phyloP scores from a whole-genome alignment of 2,797 vertebrate species.

The Lepilemur septentrionalis region DNA sequence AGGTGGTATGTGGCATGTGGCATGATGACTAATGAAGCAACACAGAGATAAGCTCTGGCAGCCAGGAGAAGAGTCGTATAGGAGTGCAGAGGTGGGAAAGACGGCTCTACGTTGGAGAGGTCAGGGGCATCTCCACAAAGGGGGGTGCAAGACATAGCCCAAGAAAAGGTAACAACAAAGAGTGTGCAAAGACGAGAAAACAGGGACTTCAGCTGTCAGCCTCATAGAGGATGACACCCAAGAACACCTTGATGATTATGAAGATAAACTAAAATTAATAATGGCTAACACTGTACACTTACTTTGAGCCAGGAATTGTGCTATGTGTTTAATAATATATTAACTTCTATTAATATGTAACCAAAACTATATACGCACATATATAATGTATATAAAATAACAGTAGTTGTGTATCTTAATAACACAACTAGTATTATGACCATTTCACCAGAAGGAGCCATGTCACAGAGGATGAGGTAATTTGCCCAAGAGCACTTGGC shows the following conservation, averaged over 20 bases:
- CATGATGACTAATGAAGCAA: background rate
- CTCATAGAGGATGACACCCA: background rate
- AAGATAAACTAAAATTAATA: background rate
- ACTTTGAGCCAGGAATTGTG: background rate
- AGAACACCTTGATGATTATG: background rate
- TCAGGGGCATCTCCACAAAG: background rate
- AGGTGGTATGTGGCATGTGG: no score
- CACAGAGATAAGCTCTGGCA: background rate
- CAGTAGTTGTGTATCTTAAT: background rate
- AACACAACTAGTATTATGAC: background rate
- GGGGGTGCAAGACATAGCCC: background rate
- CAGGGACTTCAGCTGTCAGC: background rate
- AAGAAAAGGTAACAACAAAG: background rate
- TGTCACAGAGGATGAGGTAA: background rate
- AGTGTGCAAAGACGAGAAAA: background rate
- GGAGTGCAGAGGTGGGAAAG: background rate
- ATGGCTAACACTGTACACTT: background rate
- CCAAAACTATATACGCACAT: background rate
- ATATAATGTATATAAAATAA: background rate
- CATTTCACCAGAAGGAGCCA: background rate
- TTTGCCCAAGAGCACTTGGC: background rate
- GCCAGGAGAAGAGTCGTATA: background rate
- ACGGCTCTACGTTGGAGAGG: background rate
- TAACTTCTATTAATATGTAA: background rate
- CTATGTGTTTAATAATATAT: background rate